Conservation (phyloP, 1,140 invertebrate genomes). For the Aphelenchoides fujianensis region DNA sequence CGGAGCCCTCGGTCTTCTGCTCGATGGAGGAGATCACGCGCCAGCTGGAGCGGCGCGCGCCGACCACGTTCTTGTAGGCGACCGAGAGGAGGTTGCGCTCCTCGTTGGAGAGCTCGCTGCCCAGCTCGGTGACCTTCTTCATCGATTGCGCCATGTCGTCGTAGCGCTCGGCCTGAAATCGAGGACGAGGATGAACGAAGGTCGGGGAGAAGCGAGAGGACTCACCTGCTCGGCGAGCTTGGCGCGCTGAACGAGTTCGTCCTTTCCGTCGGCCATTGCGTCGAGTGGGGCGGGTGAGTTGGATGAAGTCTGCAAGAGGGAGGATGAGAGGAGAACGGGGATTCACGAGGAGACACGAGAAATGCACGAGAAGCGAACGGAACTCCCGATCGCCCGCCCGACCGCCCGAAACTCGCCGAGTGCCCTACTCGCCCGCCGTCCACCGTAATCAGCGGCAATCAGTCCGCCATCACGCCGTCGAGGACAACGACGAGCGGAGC, state of each 20-base stretch:
- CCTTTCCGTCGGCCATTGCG: constrained; percentile 75
- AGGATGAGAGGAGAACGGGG: too few relatives aligned
- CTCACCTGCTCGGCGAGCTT: constrained; percentile 95
- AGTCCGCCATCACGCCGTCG: too few relatives aligned
- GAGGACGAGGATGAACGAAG: neutral
- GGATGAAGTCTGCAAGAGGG: too few relatives aligned
- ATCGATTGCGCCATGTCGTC: constrained; percentile 77
- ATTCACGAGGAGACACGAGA: too few relatives aligned
- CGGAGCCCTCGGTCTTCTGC: constrained; percentile 87
- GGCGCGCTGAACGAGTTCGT: constrained; percentile 95
- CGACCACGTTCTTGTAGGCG: constrained; percentile 98
- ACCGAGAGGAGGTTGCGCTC: constrained; percentile 95
- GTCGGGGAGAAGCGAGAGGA: constrained; percentile 21
- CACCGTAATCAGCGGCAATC: too few relatives aligned
- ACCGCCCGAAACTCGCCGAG: neutral
- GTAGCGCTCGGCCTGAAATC: constrained; percentile 64
- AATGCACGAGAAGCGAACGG: too few relatives aligned
- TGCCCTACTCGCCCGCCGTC: too few relatives aligned
- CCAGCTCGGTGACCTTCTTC: constrained; percentile 90
- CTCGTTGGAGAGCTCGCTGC: constrained; percentile 84
- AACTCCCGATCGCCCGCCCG: neutral
- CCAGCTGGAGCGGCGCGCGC: constrained; percentile 92
- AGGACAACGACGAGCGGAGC: too few relatives aligned
- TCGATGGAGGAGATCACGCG: constrained; percentile 97
- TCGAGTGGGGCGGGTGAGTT: too few relatives aligned